phyloP scores from a whole-genome alignment of 2,888 invertebrate genomes.

The Perithous albicinctus region DNA sequence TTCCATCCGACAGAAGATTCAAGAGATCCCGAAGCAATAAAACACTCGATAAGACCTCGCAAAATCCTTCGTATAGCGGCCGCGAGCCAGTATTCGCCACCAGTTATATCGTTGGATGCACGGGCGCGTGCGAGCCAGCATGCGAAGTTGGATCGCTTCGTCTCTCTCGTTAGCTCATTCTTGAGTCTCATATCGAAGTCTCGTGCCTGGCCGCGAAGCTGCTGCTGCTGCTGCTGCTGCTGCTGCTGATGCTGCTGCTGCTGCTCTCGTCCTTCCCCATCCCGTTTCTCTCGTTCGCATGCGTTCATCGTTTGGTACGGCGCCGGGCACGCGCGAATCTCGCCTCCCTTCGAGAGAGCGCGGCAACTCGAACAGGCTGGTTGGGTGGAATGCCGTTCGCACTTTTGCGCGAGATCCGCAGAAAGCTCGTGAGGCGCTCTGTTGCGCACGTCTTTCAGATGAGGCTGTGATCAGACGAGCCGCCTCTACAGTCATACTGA shows the following conservation, averaged over 20 bases:
- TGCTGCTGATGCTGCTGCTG: too few relatives aligned
- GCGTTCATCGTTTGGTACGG: conserved; percentile 20
- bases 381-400: conserved; percentile 60
- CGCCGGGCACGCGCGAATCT: conserved; percentile 63
- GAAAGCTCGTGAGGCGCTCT: conserved; percentile 22
- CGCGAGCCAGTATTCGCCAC: not conserved
- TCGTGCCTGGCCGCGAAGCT: conserved; percentile 36
- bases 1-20: conserved; percentile 44
- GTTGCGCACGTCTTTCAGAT: conserved; percentile 49
- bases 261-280: conserved; percentile 19
- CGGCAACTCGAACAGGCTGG: conserved; percentile 8
- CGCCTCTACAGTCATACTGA: conserved; percentile 67
- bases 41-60: conserved; percentile 65
- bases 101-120: conserved; percentile 39
- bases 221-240: too few relatives aligned
- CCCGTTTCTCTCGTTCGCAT: not conserved
- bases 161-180: conserved; percentile 46
- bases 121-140: conserved; percentile 50
- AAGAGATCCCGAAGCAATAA: conserved; percentile 60
- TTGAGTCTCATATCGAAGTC: conserved; percentile 57
- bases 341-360: conserved; percentile 19
- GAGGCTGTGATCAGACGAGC: conserved; percentile 56
- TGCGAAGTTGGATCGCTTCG: conserved; percentile 35
- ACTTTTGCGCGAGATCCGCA: conserved; percentile 52
- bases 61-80: conserved; percentile 44